A percentile compares a stretch with the other conserved stretches of the same genome.
phyloP scores from a whole-genome alignment of 2,888 invertebrate species.

The Uropetala carovei region DNA sequence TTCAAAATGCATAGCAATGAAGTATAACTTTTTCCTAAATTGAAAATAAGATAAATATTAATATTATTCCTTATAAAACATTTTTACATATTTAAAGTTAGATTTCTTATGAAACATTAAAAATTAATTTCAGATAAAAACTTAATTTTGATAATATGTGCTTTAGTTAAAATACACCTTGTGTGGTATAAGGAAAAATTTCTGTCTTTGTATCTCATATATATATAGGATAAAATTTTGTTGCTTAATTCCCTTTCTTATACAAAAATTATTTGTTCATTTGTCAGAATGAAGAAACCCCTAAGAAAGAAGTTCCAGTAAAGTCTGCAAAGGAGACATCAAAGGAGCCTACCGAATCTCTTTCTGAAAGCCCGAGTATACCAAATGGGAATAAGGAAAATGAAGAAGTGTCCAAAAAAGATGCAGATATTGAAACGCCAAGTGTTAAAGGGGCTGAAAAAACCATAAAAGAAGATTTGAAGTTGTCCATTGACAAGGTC shows the following conservation, averaged over 20 bases:
- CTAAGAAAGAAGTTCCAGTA: constrained; percentile 34
- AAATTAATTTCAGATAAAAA: background rate
- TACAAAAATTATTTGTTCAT: too few relatives aligned
- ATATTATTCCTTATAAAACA: too few relatives aligned
- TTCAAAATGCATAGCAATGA: too few relatives aligned
- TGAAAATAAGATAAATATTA: too few relatives aligned
- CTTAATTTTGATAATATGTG: background rate
- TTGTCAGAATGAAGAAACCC: constrained; percentile 45
- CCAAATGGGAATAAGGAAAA: background rate
- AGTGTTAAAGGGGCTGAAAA: constrained; percentile 22
- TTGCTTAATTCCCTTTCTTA: background rate
- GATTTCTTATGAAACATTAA: background rate
- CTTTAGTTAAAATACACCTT: background rate
- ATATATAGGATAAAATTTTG: background rate
- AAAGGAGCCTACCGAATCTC: constrained; percentile 40
- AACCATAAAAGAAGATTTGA: background rate
- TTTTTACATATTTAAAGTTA: background rate
- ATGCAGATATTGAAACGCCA: background rate
- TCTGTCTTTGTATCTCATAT: background rate
- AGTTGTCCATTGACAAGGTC: background rate
- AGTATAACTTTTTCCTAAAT: too few relatives aligned
- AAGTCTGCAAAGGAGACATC: constrained; percentile 28
- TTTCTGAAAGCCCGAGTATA: background rate
- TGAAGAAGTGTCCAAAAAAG: constrained; percentile 47
- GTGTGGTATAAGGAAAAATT: background rate